These are phyloP conservation scores for Dryobates pubescens DNA, from an alignment of 2,797 vertebrate species.

Conservation along the genomic window DNA sequence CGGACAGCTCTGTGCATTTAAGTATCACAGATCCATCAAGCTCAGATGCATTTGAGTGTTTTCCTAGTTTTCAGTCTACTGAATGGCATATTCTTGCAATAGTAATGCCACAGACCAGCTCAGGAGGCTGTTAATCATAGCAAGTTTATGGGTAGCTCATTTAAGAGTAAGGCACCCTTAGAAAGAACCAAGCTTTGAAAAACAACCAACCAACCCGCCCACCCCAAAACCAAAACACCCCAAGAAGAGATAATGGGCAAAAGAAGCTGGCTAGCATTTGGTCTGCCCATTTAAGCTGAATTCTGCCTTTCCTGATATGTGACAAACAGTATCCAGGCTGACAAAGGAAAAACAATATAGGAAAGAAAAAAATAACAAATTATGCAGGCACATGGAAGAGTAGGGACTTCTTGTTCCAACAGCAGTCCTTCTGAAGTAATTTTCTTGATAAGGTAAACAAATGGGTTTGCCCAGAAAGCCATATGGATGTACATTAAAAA, in stretches of 20 bases:
- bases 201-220: not conserved
- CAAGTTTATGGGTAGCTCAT: not conserved
- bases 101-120: not conserved
- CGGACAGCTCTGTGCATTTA: not conserved
- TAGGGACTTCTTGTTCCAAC: not conserved
- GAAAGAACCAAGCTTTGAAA: not conserved
- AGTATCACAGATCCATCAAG: not conserved
- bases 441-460: not conserved
- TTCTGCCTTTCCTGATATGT: not conserved
- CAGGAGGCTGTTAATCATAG: not conserved
- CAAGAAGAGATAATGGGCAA: not conserved
- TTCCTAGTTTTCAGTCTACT: not conserved
- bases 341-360: not conserved
- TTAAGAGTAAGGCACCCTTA: not conserved
- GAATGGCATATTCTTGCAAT: not conserved
- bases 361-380: not conserved
- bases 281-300: not conserved
- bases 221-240: not conserved
- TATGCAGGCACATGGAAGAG: not conserved
- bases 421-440: not conserved
- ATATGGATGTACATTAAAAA: not conserved
- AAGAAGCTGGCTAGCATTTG: not conserved
- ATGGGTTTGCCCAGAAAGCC: not conserved
- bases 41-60: not conserved
- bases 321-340: not conserved